Evolutionary conservation across 2,113 vertebrate genomes (phyloP).

Genomic region (Pluvianellus socialis): DNA sequence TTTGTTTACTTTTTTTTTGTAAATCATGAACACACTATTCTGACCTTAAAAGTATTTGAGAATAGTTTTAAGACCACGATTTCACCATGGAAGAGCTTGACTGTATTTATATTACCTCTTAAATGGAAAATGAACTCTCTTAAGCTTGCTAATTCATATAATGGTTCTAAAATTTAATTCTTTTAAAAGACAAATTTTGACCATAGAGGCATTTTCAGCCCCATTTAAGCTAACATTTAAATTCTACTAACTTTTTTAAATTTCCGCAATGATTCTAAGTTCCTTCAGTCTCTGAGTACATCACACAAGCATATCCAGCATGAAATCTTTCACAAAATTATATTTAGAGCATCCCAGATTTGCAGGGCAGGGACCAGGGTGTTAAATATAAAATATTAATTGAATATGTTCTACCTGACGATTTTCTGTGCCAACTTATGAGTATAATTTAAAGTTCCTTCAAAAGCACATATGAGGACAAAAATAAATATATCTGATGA

Average conservation of each 20-base stretch:
- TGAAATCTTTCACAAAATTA: neutral
- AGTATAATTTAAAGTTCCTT: neutral
- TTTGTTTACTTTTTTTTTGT: neutral
- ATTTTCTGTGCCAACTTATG: neutral
- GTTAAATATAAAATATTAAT: neutral
- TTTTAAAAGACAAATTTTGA: neutral
- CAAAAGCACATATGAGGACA: neutral
- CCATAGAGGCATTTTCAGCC: neutral
- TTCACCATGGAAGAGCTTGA: neutral
- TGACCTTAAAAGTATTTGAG: neutral
- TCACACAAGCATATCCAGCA: neutral
- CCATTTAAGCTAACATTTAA: neutral
- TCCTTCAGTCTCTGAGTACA: neutral
- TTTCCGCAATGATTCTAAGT: neutral
- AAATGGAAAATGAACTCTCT: neutral
- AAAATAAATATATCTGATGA: neutral
- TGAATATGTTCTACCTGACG: neutral
- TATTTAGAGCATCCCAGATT: neutral
- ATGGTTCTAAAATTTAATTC: neutral
- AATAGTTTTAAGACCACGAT: neutral
- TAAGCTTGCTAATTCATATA: neutral
- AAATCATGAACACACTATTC: neutral
- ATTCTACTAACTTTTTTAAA: neutral
- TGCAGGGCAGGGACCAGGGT: fast-evolving
- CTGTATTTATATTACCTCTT: neutral